Conservation (phyloP, 1,140 invertebrate species). For the Ips nitidus region DNA sequence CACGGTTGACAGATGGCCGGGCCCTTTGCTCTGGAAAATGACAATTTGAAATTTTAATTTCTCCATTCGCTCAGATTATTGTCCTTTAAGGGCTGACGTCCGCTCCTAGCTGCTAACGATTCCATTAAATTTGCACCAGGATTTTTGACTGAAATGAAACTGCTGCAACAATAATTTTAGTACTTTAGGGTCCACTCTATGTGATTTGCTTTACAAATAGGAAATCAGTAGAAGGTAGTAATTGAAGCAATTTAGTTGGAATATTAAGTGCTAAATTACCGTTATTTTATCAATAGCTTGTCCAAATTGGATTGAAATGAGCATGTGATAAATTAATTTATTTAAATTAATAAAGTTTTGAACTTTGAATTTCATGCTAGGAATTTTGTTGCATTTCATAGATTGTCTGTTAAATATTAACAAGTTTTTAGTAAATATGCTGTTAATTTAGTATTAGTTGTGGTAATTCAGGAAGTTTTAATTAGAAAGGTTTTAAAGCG, state of each 20-base stretch:
- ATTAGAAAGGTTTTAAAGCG: no score
- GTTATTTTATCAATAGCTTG: background rate
- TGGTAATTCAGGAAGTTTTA: no score
- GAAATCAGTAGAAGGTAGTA: background rate
- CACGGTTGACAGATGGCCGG: constrained; percentile 1
- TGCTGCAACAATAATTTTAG: background rate
- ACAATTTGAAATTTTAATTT: constrained; percentile 15
- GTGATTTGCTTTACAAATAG: background rate
- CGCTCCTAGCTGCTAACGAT: background rate
- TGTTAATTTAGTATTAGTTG: no score
- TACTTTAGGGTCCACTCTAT: background rate
- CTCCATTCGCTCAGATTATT: constrained; percentile 12
- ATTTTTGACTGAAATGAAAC: constrained; percentile 1
- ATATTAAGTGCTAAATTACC: background rate
- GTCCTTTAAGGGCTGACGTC: constrained; percentile 3
- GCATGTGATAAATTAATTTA: no score
- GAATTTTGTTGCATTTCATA: no score
- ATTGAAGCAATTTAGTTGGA: background rate
- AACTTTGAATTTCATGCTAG: no score
- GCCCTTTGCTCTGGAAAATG: constrained; percentile 1
- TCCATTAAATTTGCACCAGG: constrained; percentile 1
- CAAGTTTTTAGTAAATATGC: no score
- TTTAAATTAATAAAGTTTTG: no score
- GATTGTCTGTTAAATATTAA: no score
- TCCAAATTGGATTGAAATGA: constrained; percentile 2